phyloP scores from a whole-genome alignment of 2,113 vertebrate species.

The Rhabdornis inornatus region DNA sequence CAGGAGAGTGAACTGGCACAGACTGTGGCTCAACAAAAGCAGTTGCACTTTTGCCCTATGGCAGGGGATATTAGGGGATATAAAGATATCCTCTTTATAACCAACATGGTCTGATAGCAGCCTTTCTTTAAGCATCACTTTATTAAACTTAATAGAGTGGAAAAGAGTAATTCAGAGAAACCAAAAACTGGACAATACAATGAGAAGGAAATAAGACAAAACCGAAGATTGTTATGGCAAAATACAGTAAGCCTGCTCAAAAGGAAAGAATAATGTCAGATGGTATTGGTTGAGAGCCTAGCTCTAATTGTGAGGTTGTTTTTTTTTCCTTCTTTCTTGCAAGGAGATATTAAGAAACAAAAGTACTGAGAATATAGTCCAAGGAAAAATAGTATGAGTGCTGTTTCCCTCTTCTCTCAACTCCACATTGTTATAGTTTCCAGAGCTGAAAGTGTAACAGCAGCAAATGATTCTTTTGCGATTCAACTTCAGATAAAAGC shows the following conservation, averaged over 20 bases:
- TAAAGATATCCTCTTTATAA: neutral
- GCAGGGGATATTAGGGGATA: neutral
- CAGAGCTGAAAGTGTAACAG: neutral
- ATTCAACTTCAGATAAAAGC: neutral
- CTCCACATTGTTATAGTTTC: neutral
- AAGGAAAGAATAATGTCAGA: neutral
- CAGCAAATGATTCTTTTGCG: neutral
- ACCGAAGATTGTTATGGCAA: neutral
- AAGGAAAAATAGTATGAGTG: neutral
- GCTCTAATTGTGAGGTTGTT: accelerated
- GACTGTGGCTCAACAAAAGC: accelerated
- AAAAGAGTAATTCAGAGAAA: neutral
- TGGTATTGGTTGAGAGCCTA: neutral
- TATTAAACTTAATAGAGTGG: neutral
- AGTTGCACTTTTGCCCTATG: neutral
- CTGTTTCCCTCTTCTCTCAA: neutral
- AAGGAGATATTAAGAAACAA: neutral
- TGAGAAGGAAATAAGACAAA: neutral
- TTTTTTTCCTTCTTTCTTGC: neutral
- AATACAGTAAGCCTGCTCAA: neutral
- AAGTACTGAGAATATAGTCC: neutral
- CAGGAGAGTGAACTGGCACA: neutral
- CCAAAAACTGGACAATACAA: no score
- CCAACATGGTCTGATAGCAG: neutral
- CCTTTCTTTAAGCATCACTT: neutral